Percentiles rank a stretch among this genome's conserved stretches.
phyloP scores from a whole-genome alignment of 2,888 invertebrate species.

The Plutella xylostella region DNA sequence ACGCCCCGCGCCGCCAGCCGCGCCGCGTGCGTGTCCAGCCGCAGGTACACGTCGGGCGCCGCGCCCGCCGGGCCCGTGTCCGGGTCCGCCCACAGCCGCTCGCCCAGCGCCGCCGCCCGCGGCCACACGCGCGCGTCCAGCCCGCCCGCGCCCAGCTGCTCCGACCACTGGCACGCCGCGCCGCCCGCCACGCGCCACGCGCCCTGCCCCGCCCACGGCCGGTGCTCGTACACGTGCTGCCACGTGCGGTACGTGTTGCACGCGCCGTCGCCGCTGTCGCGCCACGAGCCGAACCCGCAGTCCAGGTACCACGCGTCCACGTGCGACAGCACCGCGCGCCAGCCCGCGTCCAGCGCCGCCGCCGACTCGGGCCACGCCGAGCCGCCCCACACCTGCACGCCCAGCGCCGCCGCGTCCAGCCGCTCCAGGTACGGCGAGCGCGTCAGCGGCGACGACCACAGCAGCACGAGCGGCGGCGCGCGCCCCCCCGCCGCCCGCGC shows the following conservation, averaged over 20 bases:
- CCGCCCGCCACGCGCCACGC: constrained; percentile 75
- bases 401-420: constrained; percentile 67
- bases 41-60: constrained; percentile 73
- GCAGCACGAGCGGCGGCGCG: constrained; percentile 67
- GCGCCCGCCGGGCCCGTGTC: constrained; percentile 46
- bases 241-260: constrained; percentile 90
- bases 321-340: constrained; percentile 82
- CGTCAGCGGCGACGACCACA: constrained; percentile 85
- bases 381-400: constrained; percentile 85
- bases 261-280: constrained; percentile 85
- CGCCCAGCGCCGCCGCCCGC: constrained; percentile 82
- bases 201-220: constrained; percentile 74
- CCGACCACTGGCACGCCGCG: constrained; percentile 88
- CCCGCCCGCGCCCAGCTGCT: constrained; percentile 80
- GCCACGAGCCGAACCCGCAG: constrained; percentile 89
- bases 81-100: constrained; percentile 81
- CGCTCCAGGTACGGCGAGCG: constrained; percentile 75
- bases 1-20: constrained; percentile 73
- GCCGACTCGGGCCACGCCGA: constrained; percentile 85
- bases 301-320: constrained; percentile 92
- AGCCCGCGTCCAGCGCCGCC: constrained; percentile 81
- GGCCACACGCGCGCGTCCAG: constrained; percentile 88
- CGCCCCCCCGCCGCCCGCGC: constrained; percentile 72
- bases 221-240: constrained; percentile 88
- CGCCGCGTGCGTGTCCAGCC: constrained; percentile 75